Evolutionary conservation across 2,888 invertebrate genomes (phyloP).

Genomic region (Scrobipalpa atriplicella): DNA sequence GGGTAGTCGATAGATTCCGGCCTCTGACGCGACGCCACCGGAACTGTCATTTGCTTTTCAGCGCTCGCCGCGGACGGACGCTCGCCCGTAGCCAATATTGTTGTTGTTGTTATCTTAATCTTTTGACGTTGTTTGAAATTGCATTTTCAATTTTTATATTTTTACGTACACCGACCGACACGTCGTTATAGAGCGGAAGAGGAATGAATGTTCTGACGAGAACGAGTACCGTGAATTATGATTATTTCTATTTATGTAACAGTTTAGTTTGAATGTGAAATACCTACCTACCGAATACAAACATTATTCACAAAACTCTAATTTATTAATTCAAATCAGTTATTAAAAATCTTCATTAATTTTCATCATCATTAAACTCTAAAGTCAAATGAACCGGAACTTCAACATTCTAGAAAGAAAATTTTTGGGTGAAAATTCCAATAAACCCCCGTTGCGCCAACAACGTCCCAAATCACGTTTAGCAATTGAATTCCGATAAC

Average conservation of each 20-base stretch:
- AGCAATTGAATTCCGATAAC: slow-evolving; percentile 14
- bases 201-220: too few species aligned
- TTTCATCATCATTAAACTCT: neutral
- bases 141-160: neutral
- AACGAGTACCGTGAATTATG: too few species aligned
- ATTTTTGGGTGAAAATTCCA: neutral
- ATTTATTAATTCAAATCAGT: too few species aligned
- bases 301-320: too few species aligned
- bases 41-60: slow-evolving; percentile 55
- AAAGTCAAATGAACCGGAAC: too few species aligned
- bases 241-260: too few species aligned
- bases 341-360: too few species aligned
- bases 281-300: too few species aligned
- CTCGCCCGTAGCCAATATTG: neutral
- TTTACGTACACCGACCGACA: neutral
- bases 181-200: neutral
- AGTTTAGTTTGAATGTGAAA: too few species aligned
- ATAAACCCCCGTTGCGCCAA: slow-evolving; percentile 6
- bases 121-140: slow-evolving; percentile 5
- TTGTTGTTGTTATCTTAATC: slow-evolving; percentile 1
- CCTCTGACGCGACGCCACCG: slow-evolving; percentile 60
- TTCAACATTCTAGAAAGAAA: neutral
- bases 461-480: slow-evolving; percentile 5
- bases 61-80: slow-evolving; percentile 41
- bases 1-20: slow-evolving; percentile 67